Base-by-base conservation (phyloP, 2,113 vertebrate genomes). In the Microcebus murinus region DNA sequence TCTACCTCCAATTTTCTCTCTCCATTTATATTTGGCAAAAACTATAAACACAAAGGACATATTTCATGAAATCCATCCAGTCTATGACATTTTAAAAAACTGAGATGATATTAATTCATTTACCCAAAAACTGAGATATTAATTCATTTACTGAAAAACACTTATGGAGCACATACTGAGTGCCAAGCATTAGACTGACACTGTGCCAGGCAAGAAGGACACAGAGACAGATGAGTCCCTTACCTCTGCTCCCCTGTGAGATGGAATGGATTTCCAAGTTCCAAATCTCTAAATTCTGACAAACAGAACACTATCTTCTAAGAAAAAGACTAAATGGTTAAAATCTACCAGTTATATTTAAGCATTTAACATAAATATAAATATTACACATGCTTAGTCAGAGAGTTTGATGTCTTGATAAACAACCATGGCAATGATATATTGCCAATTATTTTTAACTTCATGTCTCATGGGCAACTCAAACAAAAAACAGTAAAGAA, bases 1-100 rank as follows among this genome's bases (percentile, higher is more conserved):
- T 92, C 81, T 39, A 79, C 25, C 31, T 91, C 50, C 57, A 93
- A 34, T 59, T 39, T 87, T 59, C 59, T 80, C 31, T 91, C 55
- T 94, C 27, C 31, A 67, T 29, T 86, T 90, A 80, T 42, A 87
- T 80, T 67, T 87, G 42, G 63, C 39, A 71, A 93, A 82, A 93
- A 59, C 14, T 68, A 67, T 55, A 85, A 76, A 74, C 39, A 96
- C 48, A 77, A 79, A 92, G 18, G 11, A 21, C 23, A 48, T 6
- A 23, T 65, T 63, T 74, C 50, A 39, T 85, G 45, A 89, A 93
- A 89, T 20, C 12, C 63, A 91, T 4, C 48, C 48, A 70, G 3
- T 68, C 73, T 89, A 9, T 79, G 92, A 92, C 59, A 29, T 73
- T 74, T 91, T 63, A 77, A 34, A 42, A 70, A 87, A 94, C 55